Evolutionary conservation across 2,797 vertebrate genomes (phyloP).

Genomic region (Mus caroli): DNA sequence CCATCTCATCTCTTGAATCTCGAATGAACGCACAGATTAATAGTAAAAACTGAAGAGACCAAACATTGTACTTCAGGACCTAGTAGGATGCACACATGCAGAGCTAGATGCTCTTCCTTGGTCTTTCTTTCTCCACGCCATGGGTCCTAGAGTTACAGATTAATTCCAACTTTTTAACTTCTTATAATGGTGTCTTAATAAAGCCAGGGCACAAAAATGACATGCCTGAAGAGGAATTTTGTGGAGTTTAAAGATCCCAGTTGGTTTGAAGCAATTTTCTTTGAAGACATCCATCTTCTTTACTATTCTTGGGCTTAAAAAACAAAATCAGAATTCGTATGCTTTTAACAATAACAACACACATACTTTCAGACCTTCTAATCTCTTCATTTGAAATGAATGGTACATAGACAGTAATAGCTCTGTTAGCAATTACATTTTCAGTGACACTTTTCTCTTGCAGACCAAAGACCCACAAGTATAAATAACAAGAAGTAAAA

Average conservation of each 20-base stretch:
- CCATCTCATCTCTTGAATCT: background rate
- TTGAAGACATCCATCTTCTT: conserved; percentile 17
- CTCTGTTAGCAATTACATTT: conserved; percentile 29
- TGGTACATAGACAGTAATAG: conserved; percentile 44
- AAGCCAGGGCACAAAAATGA: background rate
- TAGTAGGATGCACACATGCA: background rate
- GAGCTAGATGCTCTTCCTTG: background rate
- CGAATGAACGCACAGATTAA: background rate
- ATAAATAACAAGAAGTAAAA: background rate
- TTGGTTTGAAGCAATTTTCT: conserved; percentile 11
- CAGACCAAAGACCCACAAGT: background rate
- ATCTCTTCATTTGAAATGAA: conserved; percentile 40
- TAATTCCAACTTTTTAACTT: background rate
- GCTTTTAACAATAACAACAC: conserved; percentile 47
- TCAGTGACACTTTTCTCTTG: background rate
- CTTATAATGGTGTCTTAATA: background rate
- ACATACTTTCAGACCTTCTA: background rate
- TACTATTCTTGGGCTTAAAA: conserved; percentile 15
- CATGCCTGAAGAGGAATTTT: background rate
- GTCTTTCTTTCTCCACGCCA: fast-evolving
- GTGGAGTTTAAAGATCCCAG: background rate
- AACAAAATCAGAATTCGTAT: background rate
- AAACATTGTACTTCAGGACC: background rate
- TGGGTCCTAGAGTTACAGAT: background rate
- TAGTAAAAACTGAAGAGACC: background rate